Conservation (phyloP, 2,113 vertebrate species). For the Paradoxurus hermaphroditus region DNA sequence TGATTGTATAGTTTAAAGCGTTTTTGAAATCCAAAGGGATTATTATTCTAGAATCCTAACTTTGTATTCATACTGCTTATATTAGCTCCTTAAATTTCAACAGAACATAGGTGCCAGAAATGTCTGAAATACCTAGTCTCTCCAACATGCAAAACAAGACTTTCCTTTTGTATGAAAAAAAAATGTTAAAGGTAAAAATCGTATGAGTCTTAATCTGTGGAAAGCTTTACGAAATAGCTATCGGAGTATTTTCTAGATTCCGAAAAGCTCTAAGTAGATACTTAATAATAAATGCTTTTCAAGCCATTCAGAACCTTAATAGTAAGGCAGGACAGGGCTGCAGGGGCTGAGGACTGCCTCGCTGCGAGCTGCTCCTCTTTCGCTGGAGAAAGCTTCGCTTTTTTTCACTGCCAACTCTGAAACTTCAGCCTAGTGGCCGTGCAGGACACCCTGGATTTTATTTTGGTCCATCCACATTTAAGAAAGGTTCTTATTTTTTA, state of each 20-base stretch:
- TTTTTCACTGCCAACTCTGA: too few species aligned
- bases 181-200: not conserved
- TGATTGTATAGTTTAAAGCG: not conserved
- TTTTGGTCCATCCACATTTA: not conserved
- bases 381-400: not conserved
- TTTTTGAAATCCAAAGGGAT: not conserved
- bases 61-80: not conserved
- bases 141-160: not conserved
- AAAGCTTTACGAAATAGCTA: not conserved
- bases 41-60: not conserved
- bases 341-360: not conserved
- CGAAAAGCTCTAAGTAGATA: not conserved
- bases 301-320: not conserved
- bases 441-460: not conserved
- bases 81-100: not conserved
- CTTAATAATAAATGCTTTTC: too few species aligned
- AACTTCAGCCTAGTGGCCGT: not conserved
- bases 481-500: not conserved
- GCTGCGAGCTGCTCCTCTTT: fast-evolving
- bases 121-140: not conserved
- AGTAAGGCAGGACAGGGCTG: not conserved
- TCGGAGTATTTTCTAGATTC: not conserved
- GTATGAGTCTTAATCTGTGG: not conserved
- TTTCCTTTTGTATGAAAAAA: not conserved
- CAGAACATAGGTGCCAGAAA: not conserved